Percentiles rank a stretch among this genome's conserved stretches.
Conservation (phyloP, 2,113 vertebrate genomes). For the Mobula hypostoma region DNA sequence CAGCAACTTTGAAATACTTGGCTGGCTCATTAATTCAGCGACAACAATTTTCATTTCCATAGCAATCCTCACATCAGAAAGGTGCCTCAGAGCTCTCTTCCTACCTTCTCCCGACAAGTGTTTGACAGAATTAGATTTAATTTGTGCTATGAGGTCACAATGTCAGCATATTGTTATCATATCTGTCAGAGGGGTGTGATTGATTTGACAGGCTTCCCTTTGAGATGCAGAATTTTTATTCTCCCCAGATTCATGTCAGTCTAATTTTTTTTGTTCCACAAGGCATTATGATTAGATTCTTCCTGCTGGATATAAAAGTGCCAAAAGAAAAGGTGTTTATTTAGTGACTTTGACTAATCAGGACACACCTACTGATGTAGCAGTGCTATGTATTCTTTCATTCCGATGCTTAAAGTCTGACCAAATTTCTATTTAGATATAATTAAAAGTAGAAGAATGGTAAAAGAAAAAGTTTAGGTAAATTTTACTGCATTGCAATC, state of each 20-base stretch:
- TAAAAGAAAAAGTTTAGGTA: neutral
- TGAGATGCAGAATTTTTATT: slow-evolving; percentile 23
- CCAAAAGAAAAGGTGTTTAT: neutral
- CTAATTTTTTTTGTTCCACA: neutral
- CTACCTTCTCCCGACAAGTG: neutral
- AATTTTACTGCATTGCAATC: neutral
- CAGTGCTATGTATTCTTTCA: neutral
- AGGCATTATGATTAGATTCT: neutral
- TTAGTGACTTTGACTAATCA: neutral
- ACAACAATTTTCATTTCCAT: slow-evolving; percentile 9
- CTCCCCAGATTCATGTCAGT: neutral
- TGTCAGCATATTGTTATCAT: slow-evolving; percentile 20
- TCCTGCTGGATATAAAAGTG: neutral
- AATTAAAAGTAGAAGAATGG: neutral
- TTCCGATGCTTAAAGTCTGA: neutral
- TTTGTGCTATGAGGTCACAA: neutral
- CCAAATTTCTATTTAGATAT: neutral
- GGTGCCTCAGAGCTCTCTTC: neutral
- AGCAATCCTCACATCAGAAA: neutral
- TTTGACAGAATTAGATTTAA: slow-evolving; percentile 30
- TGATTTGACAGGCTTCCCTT: slow-evolving; percentile 18
- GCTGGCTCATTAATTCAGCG: neutral
- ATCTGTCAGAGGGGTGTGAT: neutral
- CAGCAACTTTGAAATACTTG: neutral
- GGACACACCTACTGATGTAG: neutral